Conservation (phyloP, 2,113 vertebrate genomes). For the Zosterops pallidus region DNA sequence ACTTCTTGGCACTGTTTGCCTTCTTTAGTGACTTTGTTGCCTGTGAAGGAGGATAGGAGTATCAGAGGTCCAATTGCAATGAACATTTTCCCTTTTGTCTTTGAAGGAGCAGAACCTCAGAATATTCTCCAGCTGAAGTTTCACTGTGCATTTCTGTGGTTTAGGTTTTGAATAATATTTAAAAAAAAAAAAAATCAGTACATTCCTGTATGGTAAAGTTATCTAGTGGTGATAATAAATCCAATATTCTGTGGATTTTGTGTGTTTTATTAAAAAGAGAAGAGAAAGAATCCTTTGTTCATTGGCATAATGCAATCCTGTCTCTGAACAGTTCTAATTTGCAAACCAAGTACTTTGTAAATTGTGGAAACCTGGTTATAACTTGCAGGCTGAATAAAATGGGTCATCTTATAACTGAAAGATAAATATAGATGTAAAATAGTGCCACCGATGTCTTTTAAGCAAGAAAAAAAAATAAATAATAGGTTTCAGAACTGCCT, state of each 20-base stretch:
- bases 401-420: conserved; percentile 63
- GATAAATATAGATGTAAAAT: conserved; percentile 62
- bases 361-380: conserved; percentile 60
- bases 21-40: conserved; percentile 74
- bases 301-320: conserved; percentile 42
- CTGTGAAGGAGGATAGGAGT: conserved; percentile 23
- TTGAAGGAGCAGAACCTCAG: not conserved
- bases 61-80: not conserved
- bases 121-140: conserved; percentile 27
- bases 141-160: not conserved
- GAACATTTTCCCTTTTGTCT: conserved; percentile 32
- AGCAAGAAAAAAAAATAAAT: conserved; percentile 62
- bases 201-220: conserved; percentile 45
- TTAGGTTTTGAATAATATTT: not conserved
- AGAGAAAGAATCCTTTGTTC: conserved; percentile 54
- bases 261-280: conserved; percentile 44
- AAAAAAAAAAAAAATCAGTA: not conserved
- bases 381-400: conserved; percentile 70
- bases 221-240: conserved; percentile 55
- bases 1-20: conserved; percentile 61
- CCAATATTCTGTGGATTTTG: conserved; percentile 48
- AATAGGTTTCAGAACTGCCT: conserved; percentile 36
- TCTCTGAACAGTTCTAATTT: conserved; percentile 51
- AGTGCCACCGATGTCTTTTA: conserved; percentile 43
- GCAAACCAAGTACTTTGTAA: conserved; percentile 69